A percentile compares a stretch with the other conserved stretches of the same genome.
Conservation (phyloP, 2,113 vertebrate genomes). For the Microtus richardsoni region DNA sequence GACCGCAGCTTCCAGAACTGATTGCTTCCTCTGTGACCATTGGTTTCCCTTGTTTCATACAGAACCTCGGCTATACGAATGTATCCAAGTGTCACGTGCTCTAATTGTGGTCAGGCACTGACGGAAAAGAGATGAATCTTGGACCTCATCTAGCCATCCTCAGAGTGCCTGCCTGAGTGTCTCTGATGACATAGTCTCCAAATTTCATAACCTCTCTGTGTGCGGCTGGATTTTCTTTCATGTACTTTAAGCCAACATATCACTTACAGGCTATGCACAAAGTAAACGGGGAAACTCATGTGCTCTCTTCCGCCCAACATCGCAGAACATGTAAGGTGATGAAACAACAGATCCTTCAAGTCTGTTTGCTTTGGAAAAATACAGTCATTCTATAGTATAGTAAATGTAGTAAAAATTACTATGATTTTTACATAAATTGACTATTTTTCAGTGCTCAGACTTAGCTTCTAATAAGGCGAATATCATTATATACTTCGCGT, state of each 20-base stretch:
- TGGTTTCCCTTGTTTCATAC: background rate
- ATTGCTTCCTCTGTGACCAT: background rate
- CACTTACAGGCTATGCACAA: background rate
- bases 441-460: background rate
- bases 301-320: background rate
- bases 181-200: background rate
- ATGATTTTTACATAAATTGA: background rate
- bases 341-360: background rate
- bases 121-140: background rate
- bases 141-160: background rate
- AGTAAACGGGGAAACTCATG: background rate
- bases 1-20: background rate
- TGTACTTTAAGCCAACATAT: background rate
- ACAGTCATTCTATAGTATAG: background rate
- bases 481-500: background rate
- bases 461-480: constrained; percentile 33
- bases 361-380: background rate
- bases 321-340: background rate
- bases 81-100: background rate
- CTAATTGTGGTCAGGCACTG: background rate
- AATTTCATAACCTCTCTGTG: background rate
- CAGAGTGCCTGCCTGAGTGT: background rate
- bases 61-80: background rate
- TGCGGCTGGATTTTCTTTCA: background rate
- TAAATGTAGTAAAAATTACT: background rate